A percentile compares a stretch with the other conserved stretches of the same genome.
These are phyloP conservation scores for Catagonus wagneri DNA, from an alignment of 2,113 vertebrate genomes.

Conservation along the genomic window DNA sequence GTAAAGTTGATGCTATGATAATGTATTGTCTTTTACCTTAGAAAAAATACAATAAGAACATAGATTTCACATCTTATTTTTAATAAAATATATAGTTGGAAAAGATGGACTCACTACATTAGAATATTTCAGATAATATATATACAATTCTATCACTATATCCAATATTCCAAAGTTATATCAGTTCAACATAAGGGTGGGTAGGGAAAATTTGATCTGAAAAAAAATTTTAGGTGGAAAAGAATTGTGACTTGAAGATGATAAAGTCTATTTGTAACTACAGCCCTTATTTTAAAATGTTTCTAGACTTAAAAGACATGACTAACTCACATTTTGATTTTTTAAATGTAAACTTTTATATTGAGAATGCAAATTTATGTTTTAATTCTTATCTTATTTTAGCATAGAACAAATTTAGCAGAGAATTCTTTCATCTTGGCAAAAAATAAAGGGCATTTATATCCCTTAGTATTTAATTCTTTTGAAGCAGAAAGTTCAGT, in stretches of 20 bases:
- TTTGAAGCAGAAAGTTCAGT: conserved; percentile 34
- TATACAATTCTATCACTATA: background rate
- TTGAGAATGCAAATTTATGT: conserved; percentile 50
- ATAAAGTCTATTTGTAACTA: background rate
- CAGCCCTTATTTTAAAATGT: conserved; percentile 36
- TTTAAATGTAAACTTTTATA: conserved; percentile 38
- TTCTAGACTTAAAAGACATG: conserved; percentile 17
- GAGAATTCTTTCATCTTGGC: conserved; percentile 43
- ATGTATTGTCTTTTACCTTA: background rate
- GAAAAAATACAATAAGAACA: background rate
- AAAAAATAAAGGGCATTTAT: conserved; percentile 14
- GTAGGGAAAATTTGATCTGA: background rate
- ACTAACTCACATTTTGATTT: conserved; percentile 33
- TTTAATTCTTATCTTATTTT: conserved; percentile 49
- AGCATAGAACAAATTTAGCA: background rate
- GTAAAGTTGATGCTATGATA: background rate
- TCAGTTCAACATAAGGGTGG: background rate
- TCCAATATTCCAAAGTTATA: background rate
- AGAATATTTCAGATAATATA: background rate
- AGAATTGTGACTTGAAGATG: background rate
- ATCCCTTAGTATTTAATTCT: conserved; percentile 30
- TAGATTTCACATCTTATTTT: conserved; percentile 23
- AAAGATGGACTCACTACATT: background rate
- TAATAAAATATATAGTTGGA: background rate
- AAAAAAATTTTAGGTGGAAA: background rate